Evolutionary conservation across 2,113 vertebrate species (phyloP), one percentile per base, ranked within the genome.

Genomic region (Cyprinodon variegatus): DNA sequence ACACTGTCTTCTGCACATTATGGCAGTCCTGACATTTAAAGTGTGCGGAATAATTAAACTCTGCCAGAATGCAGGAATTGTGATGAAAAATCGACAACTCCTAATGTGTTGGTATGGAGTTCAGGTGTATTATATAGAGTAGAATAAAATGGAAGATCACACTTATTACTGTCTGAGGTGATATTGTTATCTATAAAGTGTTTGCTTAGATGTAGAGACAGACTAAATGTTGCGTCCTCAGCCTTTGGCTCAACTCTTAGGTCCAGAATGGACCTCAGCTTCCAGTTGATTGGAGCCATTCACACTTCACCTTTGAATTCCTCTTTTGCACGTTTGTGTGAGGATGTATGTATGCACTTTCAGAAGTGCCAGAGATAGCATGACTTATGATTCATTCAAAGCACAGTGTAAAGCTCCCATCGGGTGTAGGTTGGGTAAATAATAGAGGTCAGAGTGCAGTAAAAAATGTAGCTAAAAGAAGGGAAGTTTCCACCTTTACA

Each of bases 331-430:
- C 50, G 20, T 66, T 14, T 70, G 50, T 82, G 77, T 40, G 48
- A 57, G n/a, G 57, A 50, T 65, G 4, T 6, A 10, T 37, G 40
- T 61, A 0, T 62, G 68, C 61, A 68, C 76, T 79, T 73, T 83
- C 81, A 86, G 77, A 86, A 68, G 74, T 86, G 78, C 77, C 70
- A 14, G 57, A 88, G 83, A 84, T 90, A 76, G 50, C 50, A 89
- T 91, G 91, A 94, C 92, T 93, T 91, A 93, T 93, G 91, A 86
- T 77, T 91, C 87, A 84, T 82, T 90, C 83, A 86, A 82, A 86
- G 79, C 74, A 77, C 46, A 62, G 79, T 82, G 81, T 68, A 83
- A 78, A 77, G 59, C 71, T 65, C 78, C 63, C 65, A 84, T 70
- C 74, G 64, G 67, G 82, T 68, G 68, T 36, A 73, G 59, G 65